A percentile compares a stretch with the other conserved stretches of the same genome.
phyloP scores from a whole-genome alignment of 35 echinoderm and acorn worm genomes.

The Lytechinus variegatus region DNA sequence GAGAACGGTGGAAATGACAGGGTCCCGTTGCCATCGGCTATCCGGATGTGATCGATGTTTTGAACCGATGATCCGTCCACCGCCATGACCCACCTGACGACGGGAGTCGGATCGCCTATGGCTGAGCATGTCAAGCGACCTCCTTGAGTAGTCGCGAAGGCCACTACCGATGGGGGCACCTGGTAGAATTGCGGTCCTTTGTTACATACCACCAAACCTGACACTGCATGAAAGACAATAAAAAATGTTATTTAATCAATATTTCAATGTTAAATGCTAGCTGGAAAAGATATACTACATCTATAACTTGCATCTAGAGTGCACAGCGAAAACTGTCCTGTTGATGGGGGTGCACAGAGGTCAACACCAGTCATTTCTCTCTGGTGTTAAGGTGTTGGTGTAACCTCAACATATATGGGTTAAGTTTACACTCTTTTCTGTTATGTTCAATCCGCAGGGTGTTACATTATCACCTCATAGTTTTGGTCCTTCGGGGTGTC shows the following conservation, averaged over 20 bases:
- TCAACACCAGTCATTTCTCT: too few species aligned
- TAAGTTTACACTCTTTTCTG: too few species aligned
- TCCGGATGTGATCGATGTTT: constrained; percentile 62
- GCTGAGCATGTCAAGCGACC: constrained; percentile 79
- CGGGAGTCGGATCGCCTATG: constrained; percentile 73
- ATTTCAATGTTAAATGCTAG: too few species aligned
- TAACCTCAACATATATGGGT: too few species aligned
- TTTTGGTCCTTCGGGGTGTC: too few species aligned
- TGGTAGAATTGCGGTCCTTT: constrained; percentile 84
- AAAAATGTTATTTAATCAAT: not conserved
- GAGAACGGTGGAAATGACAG: constrained; percentile 72
- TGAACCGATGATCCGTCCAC: constrained; percentile 65
- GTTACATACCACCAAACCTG: not conserved
- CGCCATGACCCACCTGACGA: constrained; percentile 74
- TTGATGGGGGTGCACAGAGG: too few species aligned
- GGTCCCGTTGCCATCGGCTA: constrained; percentile 77
- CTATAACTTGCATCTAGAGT: too few species aligned
- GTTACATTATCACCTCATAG: too few species aligned
- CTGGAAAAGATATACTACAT: too few species aligned
- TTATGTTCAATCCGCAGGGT: too few species aligned
- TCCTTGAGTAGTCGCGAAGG: constrained; percentile 70
- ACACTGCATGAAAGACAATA: not conserved
- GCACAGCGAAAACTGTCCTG: too few species aligned
- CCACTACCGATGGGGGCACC: constrained; percentile 68
- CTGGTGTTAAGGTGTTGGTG: too few species aligned